These are phyloP conservation scores for Morpho deidamia DNA, from an alignment of 2,888 invertebrate species.

Conservation along the genomic window DNA sequence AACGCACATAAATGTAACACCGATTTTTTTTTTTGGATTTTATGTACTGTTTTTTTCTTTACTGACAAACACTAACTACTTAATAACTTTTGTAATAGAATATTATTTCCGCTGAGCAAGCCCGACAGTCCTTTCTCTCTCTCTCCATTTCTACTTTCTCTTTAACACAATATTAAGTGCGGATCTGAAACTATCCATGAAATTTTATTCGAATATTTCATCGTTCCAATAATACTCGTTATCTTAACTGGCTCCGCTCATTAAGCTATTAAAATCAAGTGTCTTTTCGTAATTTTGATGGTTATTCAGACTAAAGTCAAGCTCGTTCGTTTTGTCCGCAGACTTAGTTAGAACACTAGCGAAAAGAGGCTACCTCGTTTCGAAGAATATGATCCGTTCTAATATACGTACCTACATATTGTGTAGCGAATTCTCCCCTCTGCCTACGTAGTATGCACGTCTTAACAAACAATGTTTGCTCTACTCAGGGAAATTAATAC, in stretches of 20 bases:
- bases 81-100: background rate
- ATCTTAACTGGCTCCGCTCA: no score
- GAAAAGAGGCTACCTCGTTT: background rate
- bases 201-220: no score
- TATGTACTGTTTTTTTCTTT: background rate
- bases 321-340: background rate
- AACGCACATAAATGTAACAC: slow-evolving; percentile 2
- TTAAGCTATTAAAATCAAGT: no score
- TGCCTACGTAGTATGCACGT: background rate
- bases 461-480: slow-evolving; percentile 4
- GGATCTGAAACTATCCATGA: no score
- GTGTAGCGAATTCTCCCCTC: background rate
- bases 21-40: slow-evolving; percentile 3
- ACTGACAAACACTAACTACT: no score
- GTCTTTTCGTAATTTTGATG: background rate
- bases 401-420: background rate
- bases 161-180: no score
- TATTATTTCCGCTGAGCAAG: slow-evolving; percentile 16
- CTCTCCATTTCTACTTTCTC: slow-evolving; percentile 2
- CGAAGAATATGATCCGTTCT: background rate
- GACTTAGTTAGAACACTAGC: background rate
- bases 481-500: slow-evolving; percentile 14
- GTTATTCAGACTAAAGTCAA: background rate
- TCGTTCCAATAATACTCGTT: no score
- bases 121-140: slow-evolving; percentile 19